Evolutionary conservation across 2,888 invertebrate genomes (phyloP), one percentile per base, ranked within the genome.

Genomic region (Labia minor): DNA sequence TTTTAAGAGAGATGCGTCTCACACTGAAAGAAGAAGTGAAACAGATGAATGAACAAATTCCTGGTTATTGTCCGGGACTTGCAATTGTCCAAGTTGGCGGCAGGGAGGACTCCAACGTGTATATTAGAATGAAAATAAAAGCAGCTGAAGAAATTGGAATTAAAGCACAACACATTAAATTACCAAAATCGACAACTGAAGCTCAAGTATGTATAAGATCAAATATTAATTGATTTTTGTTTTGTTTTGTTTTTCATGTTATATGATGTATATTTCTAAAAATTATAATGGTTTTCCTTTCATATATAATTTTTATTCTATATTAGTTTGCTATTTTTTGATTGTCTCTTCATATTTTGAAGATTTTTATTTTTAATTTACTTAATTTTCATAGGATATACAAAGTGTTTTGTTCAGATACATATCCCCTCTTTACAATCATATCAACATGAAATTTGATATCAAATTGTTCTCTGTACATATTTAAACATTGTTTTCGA

Each of bases 1-100:
- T n/a, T 75, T 76, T 65, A 75, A 92, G 92, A 74, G 85, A 88
- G 72, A 88, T 93, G 72, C 84, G 87, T 68, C 81, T 84, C 74
- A 81, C 85, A 63, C 80, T 95, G 63, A 81, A 83, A 6, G 78
- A 80, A 72, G 85, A 91, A 74, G 89, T 94, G 2, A 74, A 76
- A 2, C 78, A 80, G 66, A 76, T 90, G 70, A 82, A 82, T 64
- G 75, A 80, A 66, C 77, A 79, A 70, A 74, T 85, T 67, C 81
- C 87, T 1, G 78, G 81, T 69, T 93, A 90, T 76, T 77, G 78
- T 70, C 89, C 90, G 0, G 88, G 89, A 14, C 81, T 98, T 71
- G 92, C 95, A 19, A 95, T 98, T 75, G 90, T 98, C 62, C 90
- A 98, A 84, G 98, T 99, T 69, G 99, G 99, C 11, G 90, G 88